phyloP scores from a whole-genome alignment of 2,113 vertebrate species.

The Climacteris rufus region DNA sequence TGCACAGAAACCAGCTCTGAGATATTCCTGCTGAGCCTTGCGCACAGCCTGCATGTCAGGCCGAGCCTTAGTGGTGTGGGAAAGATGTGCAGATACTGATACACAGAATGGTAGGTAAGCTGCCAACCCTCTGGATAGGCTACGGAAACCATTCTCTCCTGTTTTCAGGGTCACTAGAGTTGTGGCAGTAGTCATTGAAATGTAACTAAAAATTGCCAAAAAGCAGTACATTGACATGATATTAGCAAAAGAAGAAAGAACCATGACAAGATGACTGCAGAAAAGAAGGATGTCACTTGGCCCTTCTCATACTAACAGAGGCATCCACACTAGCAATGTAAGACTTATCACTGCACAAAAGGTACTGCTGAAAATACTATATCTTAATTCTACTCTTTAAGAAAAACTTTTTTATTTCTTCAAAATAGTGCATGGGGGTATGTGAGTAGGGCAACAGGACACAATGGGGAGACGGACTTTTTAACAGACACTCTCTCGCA shows the following conservation, averaged over 20 bases:
- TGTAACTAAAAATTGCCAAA: not conserved
- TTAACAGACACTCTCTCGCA: not conserved
- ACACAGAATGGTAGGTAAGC: not conserved
- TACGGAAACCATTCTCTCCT: not conserved
- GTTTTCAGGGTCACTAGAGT: not conserved
- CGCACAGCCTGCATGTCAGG: fast-evolving
- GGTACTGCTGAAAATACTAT: not conserved
- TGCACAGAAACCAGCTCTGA: not conserved
- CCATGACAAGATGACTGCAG: not conserved
- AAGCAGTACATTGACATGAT: not conserved
- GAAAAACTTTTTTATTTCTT: not conserved
- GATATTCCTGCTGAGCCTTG: not conserved
- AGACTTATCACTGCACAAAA: not conserved
- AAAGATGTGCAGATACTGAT: not conserved
- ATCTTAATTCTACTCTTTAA: not conserved
- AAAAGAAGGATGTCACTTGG: not conserved
- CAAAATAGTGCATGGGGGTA: fast-evolving
- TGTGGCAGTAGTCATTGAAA: not conserved
- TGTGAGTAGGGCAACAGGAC: not conserved
- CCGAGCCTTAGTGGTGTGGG: not conserved
- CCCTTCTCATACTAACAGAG: not conserved
- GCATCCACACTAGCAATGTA: not conserved
- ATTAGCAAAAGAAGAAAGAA: not conserved
- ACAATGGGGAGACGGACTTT: fast-evolving
- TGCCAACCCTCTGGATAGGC: not conserved